Conservation (phyloP, 2,113 vertebrate species). For the Amphilophus citrinellus region DNA sequence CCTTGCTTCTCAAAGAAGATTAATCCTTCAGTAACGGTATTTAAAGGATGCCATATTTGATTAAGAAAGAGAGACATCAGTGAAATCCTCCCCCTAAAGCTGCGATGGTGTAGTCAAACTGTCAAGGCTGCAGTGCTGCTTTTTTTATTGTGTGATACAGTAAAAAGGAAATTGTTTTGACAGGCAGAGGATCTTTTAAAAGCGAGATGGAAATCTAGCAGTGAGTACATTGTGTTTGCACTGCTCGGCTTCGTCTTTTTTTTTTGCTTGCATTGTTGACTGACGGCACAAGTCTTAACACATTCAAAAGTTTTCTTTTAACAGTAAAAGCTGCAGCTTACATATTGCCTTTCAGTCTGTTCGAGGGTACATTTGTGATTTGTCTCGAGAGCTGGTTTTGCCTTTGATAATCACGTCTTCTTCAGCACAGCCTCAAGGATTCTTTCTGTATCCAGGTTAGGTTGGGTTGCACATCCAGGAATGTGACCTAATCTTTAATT, state of each 20-base stretch:
- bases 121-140: conserved; percentile 17
- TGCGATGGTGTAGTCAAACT: conserved; percentile 17
- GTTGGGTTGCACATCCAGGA: background rate
- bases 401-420: background rate
- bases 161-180: conserved; percentile 33
- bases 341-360: background rate
- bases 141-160: background rate
- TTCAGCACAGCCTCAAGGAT: background rate
- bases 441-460: background rate
- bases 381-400: background rate
- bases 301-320: background rate
- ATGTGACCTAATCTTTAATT: background rate
- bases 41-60: conserved; percentile 66
- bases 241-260: background rate
- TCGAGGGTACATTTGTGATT: background rate
- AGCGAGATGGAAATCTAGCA: conserved; percentile 15
- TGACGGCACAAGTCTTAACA: background rate
- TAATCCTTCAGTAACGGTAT: conserved; percentile 62
- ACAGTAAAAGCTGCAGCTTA: background rate
- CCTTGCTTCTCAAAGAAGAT: conserved; percentile 63
- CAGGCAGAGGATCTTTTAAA: conserved; percentile 17
- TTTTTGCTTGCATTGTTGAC: background rate
- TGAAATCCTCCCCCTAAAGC: background rate
- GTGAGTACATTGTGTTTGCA: background rate
- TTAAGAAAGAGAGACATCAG: conserved; percentile 54